These are phyloP conservation scores for Anthonomus grandis DNA, from an alignment of 1,140 invertebrate genomes.

Conservation along the genomic window DNA sequence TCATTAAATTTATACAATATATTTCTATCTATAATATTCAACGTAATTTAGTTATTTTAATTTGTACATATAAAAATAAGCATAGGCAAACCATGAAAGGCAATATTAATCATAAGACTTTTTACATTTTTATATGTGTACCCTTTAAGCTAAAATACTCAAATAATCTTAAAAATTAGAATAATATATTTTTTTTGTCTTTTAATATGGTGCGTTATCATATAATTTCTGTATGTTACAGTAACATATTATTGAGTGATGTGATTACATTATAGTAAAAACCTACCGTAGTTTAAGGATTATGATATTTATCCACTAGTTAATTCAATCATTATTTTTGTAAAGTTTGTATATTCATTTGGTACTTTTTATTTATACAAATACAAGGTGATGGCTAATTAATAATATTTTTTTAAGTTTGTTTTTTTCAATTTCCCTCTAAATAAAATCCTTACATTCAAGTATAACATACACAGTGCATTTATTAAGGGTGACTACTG, in stretches of 20 bases:
- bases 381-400: conserved; percentile 22
- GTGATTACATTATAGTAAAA: conserved; percentile 19
- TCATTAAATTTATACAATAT: not conserved
- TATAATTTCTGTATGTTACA: conserved; percentile 27
- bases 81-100: conserved; percentile 8
- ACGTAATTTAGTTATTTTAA: not conserved
- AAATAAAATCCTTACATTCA: not conserved
- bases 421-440: not conserved
- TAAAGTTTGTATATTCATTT: conserved; percentile 27
- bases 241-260: conserved; percentile 25
- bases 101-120: conserved; percentile 22
- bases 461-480: too few relatives aligned
- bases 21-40: conserved; percentile 5
- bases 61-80: conserved; percentile 11
- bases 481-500: too few relatives aligned
- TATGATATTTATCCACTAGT: conserved; percentile 10
- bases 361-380: conserved; percentile 19
- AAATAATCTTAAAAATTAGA: conserved; percentile 2
- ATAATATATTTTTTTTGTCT: conserved; percentile 2
- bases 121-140: not conserved
- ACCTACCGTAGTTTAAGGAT: not conserved
- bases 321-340: conserved; percentile 7
- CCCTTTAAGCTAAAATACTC: conserved; percentile 16
- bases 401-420: not conserved
- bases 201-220: conserved; percentile 25